phyloP scores from a whole-genome alignment of 1,140 invertebrate genomes.

The Spodoptera frugiperda region DNA sequence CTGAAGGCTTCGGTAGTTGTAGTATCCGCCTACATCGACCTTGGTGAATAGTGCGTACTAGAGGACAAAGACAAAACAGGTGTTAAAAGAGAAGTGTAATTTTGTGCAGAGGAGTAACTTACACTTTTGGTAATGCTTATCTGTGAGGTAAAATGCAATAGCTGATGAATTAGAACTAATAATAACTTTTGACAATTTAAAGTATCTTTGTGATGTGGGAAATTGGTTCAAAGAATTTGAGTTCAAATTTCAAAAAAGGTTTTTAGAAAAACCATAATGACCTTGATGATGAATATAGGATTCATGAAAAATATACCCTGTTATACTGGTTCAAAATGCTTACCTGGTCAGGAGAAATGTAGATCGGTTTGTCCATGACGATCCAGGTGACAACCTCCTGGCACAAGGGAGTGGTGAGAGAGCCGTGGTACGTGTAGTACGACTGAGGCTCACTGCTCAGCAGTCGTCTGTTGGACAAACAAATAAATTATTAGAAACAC shows the following conservation, averaged over 20 bases:
- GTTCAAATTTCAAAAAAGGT: no score
- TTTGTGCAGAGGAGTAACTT: no score
- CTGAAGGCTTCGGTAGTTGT: conserved; percentile 75
- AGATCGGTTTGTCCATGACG: conserved; percentile 85
- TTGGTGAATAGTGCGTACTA: conserved; percentile 74
- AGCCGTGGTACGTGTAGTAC: conserved; percentile 88
- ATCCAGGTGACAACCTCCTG: conserved; percentile 89
- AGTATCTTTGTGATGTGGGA: no score
- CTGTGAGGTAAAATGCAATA: background rate
- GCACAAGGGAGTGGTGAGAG: conserved; percentile 89
- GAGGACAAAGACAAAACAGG: conserved; percentile 35
- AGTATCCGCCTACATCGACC: conserved; percentile 68
- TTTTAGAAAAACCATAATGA: no score
- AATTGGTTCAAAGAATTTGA: no score
- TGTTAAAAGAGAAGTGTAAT: background rate
- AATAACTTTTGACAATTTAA: no score
- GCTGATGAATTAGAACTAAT: background rate
- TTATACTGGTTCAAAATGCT: background rate
- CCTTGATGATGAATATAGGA: no score
- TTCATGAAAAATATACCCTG: no score
- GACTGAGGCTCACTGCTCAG: conserved; percentile 71
- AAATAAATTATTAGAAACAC: background rate
- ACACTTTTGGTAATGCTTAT: no score
- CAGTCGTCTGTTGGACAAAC: conserved; percentile 59
- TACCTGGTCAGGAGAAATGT: conserved; percentile 85